A percentile compares a stretch with the other conserved stretches of the same genome.
Conservation (phyloP, 2,113 vertebrate genomes). For the Natator depressus region DNA sequence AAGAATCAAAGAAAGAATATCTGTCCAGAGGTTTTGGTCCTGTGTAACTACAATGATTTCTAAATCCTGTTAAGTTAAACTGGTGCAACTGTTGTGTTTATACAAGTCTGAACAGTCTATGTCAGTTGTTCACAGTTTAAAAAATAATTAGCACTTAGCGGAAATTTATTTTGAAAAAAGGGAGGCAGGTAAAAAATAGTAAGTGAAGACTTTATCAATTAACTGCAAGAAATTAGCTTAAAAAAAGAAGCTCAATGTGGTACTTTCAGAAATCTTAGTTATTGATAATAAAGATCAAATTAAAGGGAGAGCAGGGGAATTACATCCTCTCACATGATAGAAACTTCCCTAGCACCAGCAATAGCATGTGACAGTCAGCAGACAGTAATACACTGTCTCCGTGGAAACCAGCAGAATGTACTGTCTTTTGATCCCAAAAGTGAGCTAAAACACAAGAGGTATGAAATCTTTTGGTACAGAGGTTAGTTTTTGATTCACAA, state of each 20-base stretch:
- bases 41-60: neutral
- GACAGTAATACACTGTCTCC: constrained; percentile 3
- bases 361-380: neutral
- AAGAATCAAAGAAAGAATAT: neutral
- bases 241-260: neutral
- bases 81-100: neutral
- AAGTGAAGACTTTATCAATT: constrained; percentile 51
- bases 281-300: neutral
- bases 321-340: neutral
- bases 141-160: neutral
- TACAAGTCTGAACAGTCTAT: neutral
- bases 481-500: constrained; percentile 43
- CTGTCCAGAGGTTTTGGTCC: neutral
- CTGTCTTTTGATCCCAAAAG: neutral
- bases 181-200: neutral
- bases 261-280: constrained; percentile 25
- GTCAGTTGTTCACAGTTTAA: neutral
- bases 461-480: constrained; percentile 23
- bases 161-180: constrained; percentile 8
- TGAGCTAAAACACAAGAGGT: constrained; percentile 2
- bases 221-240: constrained; percentile 36
- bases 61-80: neutral
- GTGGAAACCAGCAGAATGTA: constrained; percentile 28
- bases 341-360: neutral
- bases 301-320: neutral